phyloP scores from a whole-genome alignment of 2,113 vertebrate species.

The Cinclus mexicanus region DNA sequence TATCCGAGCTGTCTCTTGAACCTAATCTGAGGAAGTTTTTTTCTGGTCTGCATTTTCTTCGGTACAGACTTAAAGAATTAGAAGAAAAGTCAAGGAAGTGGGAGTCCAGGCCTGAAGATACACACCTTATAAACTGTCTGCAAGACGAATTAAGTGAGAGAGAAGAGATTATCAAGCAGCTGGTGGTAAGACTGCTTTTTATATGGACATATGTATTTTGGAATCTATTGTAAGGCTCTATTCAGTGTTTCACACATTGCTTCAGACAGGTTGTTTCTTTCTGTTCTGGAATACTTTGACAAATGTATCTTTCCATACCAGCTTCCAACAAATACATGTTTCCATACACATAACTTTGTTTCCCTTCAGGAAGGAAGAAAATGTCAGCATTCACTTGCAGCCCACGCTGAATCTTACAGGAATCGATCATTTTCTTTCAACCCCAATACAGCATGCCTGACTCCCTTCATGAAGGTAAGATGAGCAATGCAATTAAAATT shows the following conservation, averaged over 20 bases:
- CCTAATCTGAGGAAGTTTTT: not conserved
- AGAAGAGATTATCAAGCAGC: slow-evolving; percentile 87
- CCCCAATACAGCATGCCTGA: slow-evolving; percentile 81
- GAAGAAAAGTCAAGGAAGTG: slow-evolving; percentile 84
- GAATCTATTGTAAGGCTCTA: not conserved
- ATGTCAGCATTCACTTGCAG: slow-evolving; percentile 81
- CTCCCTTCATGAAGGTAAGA: slow-evolving; percentile 88
- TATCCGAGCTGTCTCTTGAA: not conserved
- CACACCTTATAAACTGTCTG: slow-evolving; percentile 82
- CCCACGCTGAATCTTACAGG: slow-evolving; percentile 75
- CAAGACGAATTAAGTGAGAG: slow-evolving; percentile 87
- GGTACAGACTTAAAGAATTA: slow-evolving; percentile 72
- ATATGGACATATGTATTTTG: not conserved
- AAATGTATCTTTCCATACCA: not conserved
- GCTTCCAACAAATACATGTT: not conserved
- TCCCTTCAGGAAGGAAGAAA: slow-evolving; percentile 87
- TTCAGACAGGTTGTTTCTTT: not conserved
- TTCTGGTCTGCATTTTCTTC: not conserved
- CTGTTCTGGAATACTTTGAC: not conserved
- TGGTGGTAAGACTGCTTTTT: slow-evolving; percentile 80
- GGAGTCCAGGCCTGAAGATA: slow-evolving; percentile 81
- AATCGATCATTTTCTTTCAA: slow-evolving; percentile 85
- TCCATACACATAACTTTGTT: not conserved
- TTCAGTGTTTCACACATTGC: not conserved
- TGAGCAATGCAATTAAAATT: not conserved